Evolutionary conservation across 1,140 invertebrate genomes (phyloP), one percentile per base, ranked within the genome.

Genomic region (Belonocnema kinseyi): DNA sequence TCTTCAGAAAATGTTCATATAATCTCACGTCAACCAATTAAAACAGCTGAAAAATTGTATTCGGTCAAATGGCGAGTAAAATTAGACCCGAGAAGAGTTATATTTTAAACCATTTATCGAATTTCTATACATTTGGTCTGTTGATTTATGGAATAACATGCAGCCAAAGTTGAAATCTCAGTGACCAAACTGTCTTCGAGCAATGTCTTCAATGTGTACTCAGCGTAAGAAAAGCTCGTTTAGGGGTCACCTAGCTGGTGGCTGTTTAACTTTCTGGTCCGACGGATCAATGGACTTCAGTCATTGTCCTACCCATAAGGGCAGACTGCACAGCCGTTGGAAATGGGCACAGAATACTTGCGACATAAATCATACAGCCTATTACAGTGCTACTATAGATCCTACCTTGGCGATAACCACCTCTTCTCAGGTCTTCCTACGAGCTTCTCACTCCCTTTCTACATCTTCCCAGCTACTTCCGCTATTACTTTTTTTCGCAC

Each of bases 321-420:
- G 78, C 77, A 82, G 70, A 73, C 14, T 66, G 21, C 66, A 50
- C 50, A 73, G 46, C 61, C 72, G 80, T 88, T 88, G 83, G 84
- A 88, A 89, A 86, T 83, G 80, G 75, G 77, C 79, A 71, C 80
- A 81, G 79, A 77, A 77, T 76, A 77, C 78, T 74, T 74, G 70
- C 81, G 84, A 87, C 88, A 88, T 90, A 90, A 90, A 90, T 90
- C 88, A 90, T 90, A 89, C 74, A 88, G 83, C 85, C 87, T 81
- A 88, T 90, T 90, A 90, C 84, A 84, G 86, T 75, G 84, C 85
- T 86, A 87, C 85, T 88, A 66, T 40, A 89, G 88, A 90, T 90
- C 85, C 75, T 81, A 77, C 56, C 78, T 79, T 72, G 74, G 77
- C 85, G 88, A 90, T 89, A 89, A 83, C 81, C 78, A 75, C 74